A percentile compares a stretch with the other conserved stretches of the same genome.
Evolutionary conservation across 1,140 invertebrate species (phyloP).

Genomic region (Anthonomus grandis): DNA sequence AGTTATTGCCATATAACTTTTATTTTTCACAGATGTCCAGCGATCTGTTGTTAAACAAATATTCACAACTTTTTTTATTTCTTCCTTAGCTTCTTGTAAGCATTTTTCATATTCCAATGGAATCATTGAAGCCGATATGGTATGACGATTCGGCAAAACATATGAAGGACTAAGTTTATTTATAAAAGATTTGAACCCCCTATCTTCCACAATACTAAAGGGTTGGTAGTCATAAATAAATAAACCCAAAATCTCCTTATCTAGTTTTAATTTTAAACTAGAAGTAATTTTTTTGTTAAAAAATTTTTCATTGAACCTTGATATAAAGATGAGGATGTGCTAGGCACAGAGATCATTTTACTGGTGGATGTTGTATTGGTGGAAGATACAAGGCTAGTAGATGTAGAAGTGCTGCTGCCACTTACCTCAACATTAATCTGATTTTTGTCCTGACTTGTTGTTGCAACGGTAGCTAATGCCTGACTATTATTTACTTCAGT

Average conservation of each 20-base stretch:
- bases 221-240: conserved; percentile 27
- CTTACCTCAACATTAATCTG: too few species aligned
- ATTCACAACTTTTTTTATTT: background rate
- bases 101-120: conserved; percentile 21
- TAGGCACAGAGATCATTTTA: too few species aligned
- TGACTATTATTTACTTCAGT: too few species aligned
- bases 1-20: conserved; percentile 24
- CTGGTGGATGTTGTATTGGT: too few species aligned
- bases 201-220: conserved; percentile 39
- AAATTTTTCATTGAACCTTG: too few species aligned
- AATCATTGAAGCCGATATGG: conserved; percentile 23
- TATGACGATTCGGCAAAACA: conserved; percentile 35
- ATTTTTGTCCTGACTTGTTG: too few species aligned
- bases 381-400: too few species aligned
- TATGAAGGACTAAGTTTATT: conserved; percentile 36
- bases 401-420: too few species aligned
- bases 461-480: too few species aligned
- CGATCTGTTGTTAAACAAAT: conserved; percentile 25
- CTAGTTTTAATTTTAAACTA: conserved; percentile 1
- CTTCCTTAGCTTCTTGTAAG: conserved; percentile 5
- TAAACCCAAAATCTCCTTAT: background rate
- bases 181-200: conserved; percentile 35
- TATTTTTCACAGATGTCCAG: conserved; percentile 27
- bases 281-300: too few species aligned
- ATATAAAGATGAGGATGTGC: too few species aligned